Base-by-base conservation (phyloP, 92 coral and sea anemone genomes). In the Metridium senile region DNA sequence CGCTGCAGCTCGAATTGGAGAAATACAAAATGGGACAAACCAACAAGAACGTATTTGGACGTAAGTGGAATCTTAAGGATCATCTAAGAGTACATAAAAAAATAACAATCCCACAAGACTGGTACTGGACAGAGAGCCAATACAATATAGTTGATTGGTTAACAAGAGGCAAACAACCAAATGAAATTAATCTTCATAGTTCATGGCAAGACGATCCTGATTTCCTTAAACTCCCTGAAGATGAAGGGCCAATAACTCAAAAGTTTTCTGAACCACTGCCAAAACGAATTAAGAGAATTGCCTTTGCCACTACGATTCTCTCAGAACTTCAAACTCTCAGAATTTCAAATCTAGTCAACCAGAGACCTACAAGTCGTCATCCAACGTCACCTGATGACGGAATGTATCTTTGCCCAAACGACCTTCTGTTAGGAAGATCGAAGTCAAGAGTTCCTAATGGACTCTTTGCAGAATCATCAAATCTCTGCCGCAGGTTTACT, bases 121-220 rank as follows among this genome's bases (percentile, higher is more conserved):
- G 93, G 88, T 74, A 81, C 46, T 89, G 93, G 93, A 77, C 62
- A 20, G 83, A 79, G 78, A 70, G 90, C 31, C 71, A 81, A 45
- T 56, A 52, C 35, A 86, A 85, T 67, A 77, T 89, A 0, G 90
- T 85, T 11, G 93, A 85, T 63, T 85, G 85, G 84, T 74, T 84
- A 18, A 89, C 93, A 32, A 75, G 90, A 26, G 93, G 93, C 18
- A 89, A 72, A 72, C 70, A 66, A 21, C 89, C 89, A 4, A 53
- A 9, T 9, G 87, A 84, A 18, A 72, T 85, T 26, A 58, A 67
- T 20, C 26, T 49, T 11, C 59, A 74, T 75, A 89, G 93, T 25
- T 51, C 23, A 17, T 83, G 92, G 83, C 88, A 88, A 58, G 58
- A 62, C 7, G 88, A 88, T 56, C 87, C 93, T 25, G 73, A 72